Conservation (phyloP, 2,113 vertebrate genomes). For the Oryzias melastigma region DNA sequence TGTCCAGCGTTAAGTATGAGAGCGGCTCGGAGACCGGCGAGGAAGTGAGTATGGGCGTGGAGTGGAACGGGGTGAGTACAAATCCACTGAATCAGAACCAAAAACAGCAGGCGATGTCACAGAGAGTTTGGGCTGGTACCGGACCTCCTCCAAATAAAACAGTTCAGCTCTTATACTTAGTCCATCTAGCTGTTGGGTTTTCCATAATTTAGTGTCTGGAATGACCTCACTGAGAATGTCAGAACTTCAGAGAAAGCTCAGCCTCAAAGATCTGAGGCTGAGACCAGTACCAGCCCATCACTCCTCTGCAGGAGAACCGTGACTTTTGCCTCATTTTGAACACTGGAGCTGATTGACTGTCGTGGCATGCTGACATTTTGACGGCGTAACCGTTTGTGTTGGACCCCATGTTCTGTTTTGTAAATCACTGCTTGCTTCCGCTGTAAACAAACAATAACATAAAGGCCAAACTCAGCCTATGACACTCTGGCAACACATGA, state of each 20-base stretch:
- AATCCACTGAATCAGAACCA: conserved; percentile 74
- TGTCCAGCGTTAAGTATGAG: conserved; percentile 92
- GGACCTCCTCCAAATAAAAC: background rate
- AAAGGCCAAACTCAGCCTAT: conserved; percentile 57
- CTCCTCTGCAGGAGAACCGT: conserved; percentile 15
- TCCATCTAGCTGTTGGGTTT: too few species aligned
- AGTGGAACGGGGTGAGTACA: conserved; percentile 99
- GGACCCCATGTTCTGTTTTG: conserved; percentile 34
- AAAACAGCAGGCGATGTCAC: conserved; percentile 14
- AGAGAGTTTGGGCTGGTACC: conserved; percentile 43
- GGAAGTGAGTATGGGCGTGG: conserved; percentile 96
- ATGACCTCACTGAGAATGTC: too few species aligned
- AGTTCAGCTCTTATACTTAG: too few species aligned
- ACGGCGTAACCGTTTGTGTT: conserved; percentile 40
- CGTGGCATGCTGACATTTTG: conserved; percentile 67
- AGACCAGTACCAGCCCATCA: conserved; percentile 42
- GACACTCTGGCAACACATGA: conserved; percentile 38
- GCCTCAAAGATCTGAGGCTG: background rate
- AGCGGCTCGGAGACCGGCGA: conserved; percentile 89
- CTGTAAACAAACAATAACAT: conserved; percentile 29
- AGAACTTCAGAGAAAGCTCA: background rate
- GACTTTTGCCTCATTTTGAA: conserved; percentile 27
- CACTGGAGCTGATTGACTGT: conserved; percentile 79
- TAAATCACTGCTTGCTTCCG: conserved; percentile 43
- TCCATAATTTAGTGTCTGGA: too few species aligned